Base-by-base conservation (phyloP, 2,113 vertebrate species). In the Theropithecus gelada region DNA sequence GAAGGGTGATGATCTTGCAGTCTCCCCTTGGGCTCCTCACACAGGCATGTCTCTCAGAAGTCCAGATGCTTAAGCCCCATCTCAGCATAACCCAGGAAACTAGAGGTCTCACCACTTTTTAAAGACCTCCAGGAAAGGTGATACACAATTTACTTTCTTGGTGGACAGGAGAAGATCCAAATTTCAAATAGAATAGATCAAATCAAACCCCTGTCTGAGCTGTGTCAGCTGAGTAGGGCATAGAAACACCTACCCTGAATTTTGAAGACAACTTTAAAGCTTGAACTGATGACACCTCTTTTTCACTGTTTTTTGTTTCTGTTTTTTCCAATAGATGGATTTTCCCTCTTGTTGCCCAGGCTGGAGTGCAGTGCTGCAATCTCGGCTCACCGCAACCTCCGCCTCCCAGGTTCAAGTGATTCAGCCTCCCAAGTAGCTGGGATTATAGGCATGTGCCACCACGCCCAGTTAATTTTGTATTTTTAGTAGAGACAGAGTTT, bases 241-340 rank as follows among this genome's bases (percentile, higher is more conserved):
- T 9, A 35, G 76, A 45, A 18, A 90, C n/a, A 78, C 78, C 23
- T 92, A 40, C 22, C 83, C 50, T 43, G 75, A 66, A 81, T 73
- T 95, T 82, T 89, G 59, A 85, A 87, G 64, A 78, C 68, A 85
- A 94, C 27, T 84, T 72, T 83, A 43, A 97, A 52, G 11, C 55
- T 93, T 79, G 18, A 30, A 78, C 32, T 2, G 6, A 25, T n/a
- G 66, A 48, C 50, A 59, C 6, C 30, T 38, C 64, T 76, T 64
- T 25, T 55, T 20, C 52, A 55, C 52, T 55, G 52, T 18, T 55
- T 55, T 55, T 55, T 55, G 17, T 20, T 55, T 52, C 5, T 22
- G 16, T 38, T 38, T 70, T 61, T 61, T 27, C 23, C 9, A 61
- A 25, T 61, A 55, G 52, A 25, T 61, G 23, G 59, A 11, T 61